Evolutionary conservation across 2,888 invertebrate species (phyloP).

Genomic region (Orchesella flavescens): DNA sequence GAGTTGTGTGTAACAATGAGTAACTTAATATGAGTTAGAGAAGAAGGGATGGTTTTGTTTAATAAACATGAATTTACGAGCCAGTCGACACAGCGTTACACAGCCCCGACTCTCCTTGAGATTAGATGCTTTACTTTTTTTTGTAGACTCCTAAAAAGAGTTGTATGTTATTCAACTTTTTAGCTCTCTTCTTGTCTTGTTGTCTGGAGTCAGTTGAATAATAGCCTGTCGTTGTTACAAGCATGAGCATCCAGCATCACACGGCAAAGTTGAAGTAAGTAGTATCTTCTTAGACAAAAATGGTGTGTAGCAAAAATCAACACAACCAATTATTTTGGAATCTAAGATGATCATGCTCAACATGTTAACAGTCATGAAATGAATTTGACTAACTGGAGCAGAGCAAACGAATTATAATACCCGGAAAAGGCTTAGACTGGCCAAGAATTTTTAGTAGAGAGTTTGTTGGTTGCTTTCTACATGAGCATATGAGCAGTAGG

Average conservation of each 20-base stretch:
- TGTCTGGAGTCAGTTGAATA: slow-evolving; percentile 34
- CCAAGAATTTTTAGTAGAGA: no score
- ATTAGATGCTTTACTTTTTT: background rate
- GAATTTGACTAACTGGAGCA: no score
- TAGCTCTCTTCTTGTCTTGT: background rate
- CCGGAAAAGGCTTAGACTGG: no score
- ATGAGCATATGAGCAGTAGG: background rate
- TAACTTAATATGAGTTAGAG: background rate
- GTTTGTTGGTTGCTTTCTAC: no score
- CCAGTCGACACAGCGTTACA: slow-evolving; percentile 36
- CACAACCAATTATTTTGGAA: no score
- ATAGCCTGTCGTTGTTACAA: slow-evolving; percentile 47
- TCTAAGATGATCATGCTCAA: no score
- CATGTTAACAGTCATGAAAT: no score
- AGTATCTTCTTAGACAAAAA: no score
- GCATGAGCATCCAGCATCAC: background rate
- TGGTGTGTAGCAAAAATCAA: no score
- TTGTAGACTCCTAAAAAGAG: background rate
- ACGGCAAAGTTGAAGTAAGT: no score
- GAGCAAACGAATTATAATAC: no score
- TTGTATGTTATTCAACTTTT: slow-evolving; percentile 1
- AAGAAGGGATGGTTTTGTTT: slow-evolving; percentile 37
- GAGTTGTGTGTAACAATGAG: slow-evolving; percentile 44
- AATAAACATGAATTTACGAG: slow-evolving; percentile 55
- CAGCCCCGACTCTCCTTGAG: slow-evolving; percentile 1